These are phyloP conservation scores for Euphonia xanthogaster DNA, from an alignment of 2,797 vertebrate genomes.

Conservation along the genomic window DNA sequence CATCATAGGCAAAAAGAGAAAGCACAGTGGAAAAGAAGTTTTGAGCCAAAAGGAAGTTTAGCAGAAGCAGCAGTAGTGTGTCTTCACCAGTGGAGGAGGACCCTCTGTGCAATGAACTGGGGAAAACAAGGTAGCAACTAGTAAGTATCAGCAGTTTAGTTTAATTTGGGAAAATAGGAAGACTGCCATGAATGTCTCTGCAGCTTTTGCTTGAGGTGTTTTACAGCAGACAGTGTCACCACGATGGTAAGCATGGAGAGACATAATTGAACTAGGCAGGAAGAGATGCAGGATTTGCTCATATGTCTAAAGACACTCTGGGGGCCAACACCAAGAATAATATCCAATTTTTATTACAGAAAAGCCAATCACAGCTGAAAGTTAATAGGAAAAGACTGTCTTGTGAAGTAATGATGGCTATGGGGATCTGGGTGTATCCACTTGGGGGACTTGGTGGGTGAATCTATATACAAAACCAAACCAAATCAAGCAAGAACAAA, in stretches of 20 bases:
- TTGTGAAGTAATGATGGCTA: not conserved
- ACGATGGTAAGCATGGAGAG: not conserved
- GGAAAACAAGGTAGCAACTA: not conserved
- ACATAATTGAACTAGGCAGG: not conserved
- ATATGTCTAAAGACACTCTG: not conserved
- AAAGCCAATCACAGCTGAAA: not conserved
- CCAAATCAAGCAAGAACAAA: not conserved
- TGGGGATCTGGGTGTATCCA: fast-evolving
- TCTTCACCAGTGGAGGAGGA: not conserved
- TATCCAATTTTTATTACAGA: not conserved
- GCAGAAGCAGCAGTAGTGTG: not conserved
- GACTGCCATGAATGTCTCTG: not conserved
- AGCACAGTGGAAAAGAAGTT: not conserved
- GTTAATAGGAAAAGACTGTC: not conserved
- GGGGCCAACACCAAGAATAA: not conserved
- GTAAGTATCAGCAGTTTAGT: not conserved
- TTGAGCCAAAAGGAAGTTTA: not conserved
- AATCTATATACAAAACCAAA: not conserved
- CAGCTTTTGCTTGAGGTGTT: not conserved
- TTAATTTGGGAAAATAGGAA: not conserved
- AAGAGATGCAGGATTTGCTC: not conserved
- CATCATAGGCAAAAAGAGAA: not conserved
- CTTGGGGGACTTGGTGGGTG: not conserved
- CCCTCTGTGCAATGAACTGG: not conserved
- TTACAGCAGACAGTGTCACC: fast-evolving